Percentiles rank a stretch among this genome's conserved stretches.
These are phyloP conservation scores for Cygnus olor DNA, from an alignment of 2,797 vertebrate species.

Conservation along the genomic window DNA sequence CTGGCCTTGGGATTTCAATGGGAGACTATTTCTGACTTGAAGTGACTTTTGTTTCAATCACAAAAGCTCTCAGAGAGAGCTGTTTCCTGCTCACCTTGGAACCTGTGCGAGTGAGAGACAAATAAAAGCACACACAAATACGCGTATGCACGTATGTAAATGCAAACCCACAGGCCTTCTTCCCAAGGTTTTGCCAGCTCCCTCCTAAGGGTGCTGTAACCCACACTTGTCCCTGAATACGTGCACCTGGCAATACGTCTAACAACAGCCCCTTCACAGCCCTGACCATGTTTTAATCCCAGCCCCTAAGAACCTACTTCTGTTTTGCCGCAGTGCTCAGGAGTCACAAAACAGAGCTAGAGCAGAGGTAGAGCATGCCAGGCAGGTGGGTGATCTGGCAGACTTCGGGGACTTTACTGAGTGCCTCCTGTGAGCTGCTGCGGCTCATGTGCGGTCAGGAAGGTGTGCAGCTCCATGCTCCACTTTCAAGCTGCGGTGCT, in stretches of 20 bases:
- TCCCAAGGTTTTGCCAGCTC: background rate
- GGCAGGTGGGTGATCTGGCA: background rate
- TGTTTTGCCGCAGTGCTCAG: background rate
- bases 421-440: background rate
- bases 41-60: background rate
- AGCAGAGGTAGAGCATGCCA: accelerated
- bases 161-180: background rate
- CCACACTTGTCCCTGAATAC: background rate
- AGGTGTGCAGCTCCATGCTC: background rate
- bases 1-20: slow-evolving; percentile 8
- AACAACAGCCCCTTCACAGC: background rate
- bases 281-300: background rate
- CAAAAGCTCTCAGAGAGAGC: background rate
- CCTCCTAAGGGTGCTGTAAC: background rate
- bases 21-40: background rate
- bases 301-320: background rate
- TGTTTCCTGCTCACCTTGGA: slow-evolving; percentile 5
- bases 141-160: background rate
- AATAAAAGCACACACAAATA: background rate
- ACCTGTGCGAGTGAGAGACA: background rate
- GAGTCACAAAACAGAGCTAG: background rate
- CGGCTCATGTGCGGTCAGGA: background rate
- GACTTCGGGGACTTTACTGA: background rate
- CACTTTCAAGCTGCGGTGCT: background rate
- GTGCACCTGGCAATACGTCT: accelerated